Base-by-base conservation (phyloP, 2,888 invertebrate genomes). In the Rhagonycha lutea region DNA sequence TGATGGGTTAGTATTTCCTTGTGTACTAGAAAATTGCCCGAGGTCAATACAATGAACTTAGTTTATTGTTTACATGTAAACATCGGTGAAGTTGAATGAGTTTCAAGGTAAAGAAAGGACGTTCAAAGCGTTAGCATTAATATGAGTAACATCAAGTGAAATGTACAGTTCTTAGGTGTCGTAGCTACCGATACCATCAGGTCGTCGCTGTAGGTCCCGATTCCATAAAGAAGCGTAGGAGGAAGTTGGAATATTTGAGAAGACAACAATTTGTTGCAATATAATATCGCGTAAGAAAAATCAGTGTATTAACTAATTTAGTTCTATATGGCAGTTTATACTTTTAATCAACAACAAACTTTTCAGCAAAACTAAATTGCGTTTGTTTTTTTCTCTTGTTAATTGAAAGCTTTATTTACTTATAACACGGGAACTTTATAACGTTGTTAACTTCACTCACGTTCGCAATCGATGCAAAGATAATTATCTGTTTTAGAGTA, bases 131-230 rank as follows among this genome's bases (percentile, higher is more conserved):
- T 75, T 65, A 77, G 68, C 81, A 81, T 81, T 81, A 80, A 81
- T 81, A 81, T 81, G 81, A 81, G 78, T 77, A 79, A 80, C 80
- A 79, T 78, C 69, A 74, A 78, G 78, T 77, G 69, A 70, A 74
- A 69, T 72, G 73, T 79, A 80, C 79, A 76, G 80, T 80, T 78
- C 78, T 77, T 76, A 74, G 79, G 80, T 79, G 80, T 73, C 78
- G 69, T 68, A 73, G 70, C 69, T 61, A 69, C 73, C 67, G 81
- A 81, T 81, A 80, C 69, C 61, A 81, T 81, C 81, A 69, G 73
- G 71, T 78, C 81, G 79, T 76, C 79, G 79, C 76, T 79, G 81
- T 80, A 76, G 81, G 81, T 81, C 81, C 63, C 62, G 70, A 69
- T 76, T 75, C 76, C 78, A 71, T 73, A 71, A 47, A 47, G 78